Percentiles rank a stretch among this genome's conserved stretches.
These are phyloP conservation scores for Drosophila melanogaster DNA, from an alignment of 1,140 invertebrate species.

Conservation along the genomic window DNA sequence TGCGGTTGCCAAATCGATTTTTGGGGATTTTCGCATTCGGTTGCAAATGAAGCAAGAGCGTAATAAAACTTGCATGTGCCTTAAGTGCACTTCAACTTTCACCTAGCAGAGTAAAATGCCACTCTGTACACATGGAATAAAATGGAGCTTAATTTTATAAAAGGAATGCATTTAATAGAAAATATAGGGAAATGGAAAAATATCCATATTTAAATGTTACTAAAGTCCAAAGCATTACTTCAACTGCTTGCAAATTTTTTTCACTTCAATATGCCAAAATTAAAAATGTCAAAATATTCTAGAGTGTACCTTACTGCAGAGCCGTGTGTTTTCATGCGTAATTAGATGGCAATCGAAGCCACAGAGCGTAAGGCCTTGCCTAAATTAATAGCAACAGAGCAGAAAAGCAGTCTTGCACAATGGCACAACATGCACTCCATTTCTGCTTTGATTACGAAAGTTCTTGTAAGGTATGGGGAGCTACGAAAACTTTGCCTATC, in stretches of 20 bases:
- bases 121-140: neutral
- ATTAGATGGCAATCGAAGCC: conserved; percentile 45
- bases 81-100: conserved; percentile 59
- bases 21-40: conserved; percentile 37
- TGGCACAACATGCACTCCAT: conserved; percentile 44
- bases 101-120: conserved; percentile 13
- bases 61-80: conserved; percentile 58
- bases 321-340: conserved; percentile 48
- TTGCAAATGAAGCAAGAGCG: conserved; percentile 20
- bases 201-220: neutral
- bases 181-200: neutral
- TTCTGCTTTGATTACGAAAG: conserved; percentile 47
- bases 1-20: conserved; percentile 63
- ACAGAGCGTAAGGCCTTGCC: conserved; percentile 16
- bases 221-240: too few species aligned
- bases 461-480: conserved; percentile 5
- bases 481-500: conserved; percentile 7
- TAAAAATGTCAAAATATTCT: too few species aligned
- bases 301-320: conserved; percentile 3
- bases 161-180: neutral
- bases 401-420: conserved; percentile 37
- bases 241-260: too few species aligned
- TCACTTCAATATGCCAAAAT: too few species aligned
- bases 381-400: conserved; percentile 41
- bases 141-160: too few species aligned